These are phyloP conservation scores for Tragelaphus strepsiceros DNA, from an alignment of 2,113 vertebrate species.

Conservation along the genomic window DNA sequence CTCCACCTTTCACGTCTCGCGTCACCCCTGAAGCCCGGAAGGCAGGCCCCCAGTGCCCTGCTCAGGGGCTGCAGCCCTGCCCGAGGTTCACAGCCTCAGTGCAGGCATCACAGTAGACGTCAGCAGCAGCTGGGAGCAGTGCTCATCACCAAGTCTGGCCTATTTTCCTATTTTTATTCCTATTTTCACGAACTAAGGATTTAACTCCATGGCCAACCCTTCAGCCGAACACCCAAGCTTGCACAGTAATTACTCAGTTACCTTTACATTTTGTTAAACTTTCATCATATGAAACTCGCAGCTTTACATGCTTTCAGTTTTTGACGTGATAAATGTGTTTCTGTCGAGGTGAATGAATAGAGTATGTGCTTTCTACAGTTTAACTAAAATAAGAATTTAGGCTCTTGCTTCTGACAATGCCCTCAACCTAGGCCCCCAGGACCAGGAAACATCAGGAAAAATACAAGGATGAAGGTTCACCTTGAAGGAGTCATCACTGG, in stretches of 20 bases:
- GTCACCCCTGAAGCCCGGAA: accelerated
- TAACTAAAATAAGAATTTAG: neutral
- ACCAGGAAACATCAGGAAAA: neutral
- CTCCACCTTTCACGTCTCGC: accelerated
- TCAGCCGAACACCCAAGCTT: neutral
- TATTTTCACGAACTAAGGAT: neutral
- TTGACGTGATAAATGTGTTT: no score
- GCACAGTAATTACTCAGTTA: accelerated
- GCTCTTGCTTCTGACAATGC: neutral
- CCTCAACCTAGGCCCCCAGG: neutral
- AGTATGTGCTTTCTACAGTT: neutral
- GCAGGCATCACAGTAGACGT: accelerated
- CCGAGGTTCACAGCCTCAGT: accelerated
- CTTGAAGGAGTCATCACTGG: neutral
- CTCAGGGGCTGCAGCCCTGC: no score
- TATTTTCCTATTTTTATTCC: neutral
- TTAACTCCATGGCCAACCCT: neutral
- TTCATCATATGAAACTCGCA: neutral
- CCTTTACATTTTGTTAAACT: neutral
- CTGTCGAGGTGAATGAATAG: neutral
- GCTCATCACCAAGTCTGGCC: neutral
- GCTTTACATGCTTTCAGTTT: neutral
- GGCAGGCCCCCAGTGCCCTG: neutral
- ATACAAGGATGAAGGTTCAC: neutral
- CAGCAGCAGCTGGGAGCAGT: neutral